A percentile compares a stretch with the other conserved stretches of the same genome.
Conservation (phyloP, 2,113 vertebrate genomes). For the Mobula birostris region DNA sequence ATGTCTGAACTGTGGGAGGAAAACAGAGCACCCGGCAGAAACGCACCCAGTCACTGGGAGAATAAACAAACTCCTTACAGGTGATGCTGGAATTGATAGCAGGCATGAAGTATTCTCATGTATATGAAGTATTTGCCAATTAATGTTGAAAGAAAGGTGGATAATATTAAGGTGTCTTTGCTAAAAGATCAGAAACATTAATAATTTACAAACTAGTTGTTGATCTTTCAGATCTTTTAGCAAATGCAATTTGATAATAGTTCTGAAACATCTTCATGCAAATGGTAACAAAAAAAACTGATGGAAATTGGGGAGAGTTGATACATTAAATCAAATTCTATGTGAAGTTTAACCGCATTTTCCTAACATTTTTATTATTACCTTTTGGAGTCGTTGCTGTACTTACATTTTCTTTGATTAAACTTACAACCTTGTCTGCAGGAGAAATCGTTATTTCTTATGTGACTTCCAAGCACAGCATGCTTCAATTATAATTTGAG, state of each 20-base stretch:
- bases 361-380: not conserved
- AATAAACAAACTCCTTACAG: too few species aligned
- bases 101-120: too few species aligned
- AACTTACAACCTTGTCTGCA: not conserved
- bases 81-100: too few species aligned
- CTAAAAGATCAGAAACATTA: not conserved
- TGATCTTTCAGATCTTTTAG: not conserved
- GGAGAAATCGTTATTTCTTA: not conserved
- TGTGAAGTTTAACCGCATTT: not conserved
- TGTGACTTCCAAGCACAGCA: not conserved
- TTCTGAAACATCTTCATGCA: too few species aligned
- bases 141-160: not conserved
- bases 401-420: not conserved
- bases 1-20: too few species aligned
- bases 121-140: not conserved
- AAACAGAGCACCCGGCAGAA: too few species aligned
- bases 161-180: not conserved
- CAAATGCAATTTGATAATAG: too few species aligned
- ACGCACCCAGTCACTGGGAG: too few species aligned
- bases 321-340: not conserved
- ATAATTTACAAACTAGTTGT: not conserved
- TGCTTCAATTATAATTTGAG: not conserved
- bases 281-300: not conserved
- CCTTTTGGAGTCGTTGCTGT: not conserved
- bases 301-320: not conserved